Evolutionary conservation across 2,113 vertebrate genomes (phyloP).

Genomic region (Cepphus grylle): DNA sequence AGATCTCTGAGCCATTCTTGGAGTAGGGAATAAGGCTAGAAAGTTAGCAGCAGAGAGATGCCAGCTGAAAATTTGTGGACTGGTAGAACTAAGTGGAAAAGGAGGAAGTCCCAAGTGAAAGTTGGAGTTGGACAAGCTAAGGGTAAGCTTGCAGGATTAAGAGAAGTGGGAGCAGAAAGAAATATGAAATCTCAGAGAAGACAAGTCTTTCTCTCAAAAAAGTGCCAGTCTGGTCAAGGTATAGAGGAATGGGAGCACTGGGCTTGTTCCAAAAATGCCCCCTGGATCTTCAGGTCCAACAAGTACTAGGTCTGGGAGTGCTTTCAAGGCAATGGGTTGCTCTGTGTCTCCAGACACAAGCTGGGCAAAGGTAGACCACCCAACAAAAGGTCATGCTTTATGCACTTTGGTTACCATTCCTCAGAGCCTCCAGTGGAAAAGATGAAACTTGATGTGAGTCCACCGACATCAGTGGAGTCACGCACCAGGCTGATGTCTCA

Average conservation of each 20-base stretch:
- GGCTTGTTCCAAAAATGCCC: neutral
- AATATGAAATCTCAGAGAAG: neutral
- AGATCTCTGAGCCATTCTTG: neutral
- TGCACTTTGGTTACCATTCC: neutral
- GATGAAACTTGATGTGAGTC: accelerated
- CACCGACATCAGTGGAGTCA: neutral
- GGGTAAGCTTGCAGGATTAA: neutral
- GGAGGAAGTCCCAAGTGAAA: neutral
- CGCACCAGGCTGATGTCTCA: neutral
- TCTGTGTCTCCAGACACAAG: neutral
- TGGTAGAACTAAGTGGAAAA: neutral
- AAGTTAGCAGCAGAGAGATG: neutral
- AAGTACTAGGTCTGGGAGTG: no score
- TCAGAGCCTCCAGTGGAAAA: neutral
- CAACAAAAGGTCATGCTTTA: neutral
- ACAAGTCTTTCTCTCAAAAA: neutral
- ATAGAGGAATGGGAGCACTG: neutral
- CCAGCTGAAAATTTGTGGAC: neutral
- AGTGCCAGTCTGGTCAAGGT: neutral
- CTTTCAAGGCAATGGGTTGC: neutral
- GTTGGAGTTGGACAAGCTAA: neutral
- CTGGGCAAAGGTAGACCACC: neutral
- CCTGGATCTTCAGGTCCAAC: neutral
- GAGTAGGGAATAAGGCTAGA: neutral
- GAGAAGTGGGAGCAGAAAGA: neutral